Base-by-base conservation (phyloP, 2,113 vertebrate genomes). In the Muntiacus muntjak region DNA sequence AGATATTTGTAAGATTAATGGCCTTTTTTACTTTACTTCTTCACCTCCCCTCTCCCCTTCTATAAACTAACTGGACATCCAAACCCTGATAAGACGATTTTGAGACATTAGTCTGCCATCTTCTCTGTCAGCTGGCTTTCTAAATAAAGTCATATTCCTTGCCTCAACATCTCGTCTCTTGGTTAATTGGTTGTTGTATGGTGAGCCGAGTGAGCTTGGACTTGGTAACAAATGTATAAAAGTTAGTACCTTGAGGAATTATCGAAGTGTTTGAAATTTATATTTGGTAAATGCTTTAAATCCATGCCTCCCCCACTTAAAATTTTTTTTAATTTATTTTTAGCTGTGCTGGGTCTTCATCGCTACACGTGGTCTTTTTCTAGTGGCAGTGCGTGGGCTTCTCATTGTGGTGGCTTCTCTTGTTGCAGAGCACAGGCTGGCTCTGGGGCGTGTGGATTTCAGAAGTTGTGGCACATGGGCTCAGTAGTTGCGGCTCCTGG, bases 211-310 rank as follows among this genome's bases (percentile, higher is more conserved):
- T 74, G 21, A 74, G 5, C 36, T 74, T 74, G 67, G 33, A 74
- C n/a, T 74, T 74, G 67, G n/a, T 74, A 74, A 74, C n/a, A 74
- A 82, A 94, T 64, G 30, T 76, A 55, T 79, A 84, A 9, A 43
- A 79, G 78, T 64, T 55, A 88, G 88, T 58, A 54, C 33, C 47
- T 91, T 82, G 74, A 36, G 64, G 87, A 83, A 82, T 95, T 91
- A 76, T 57, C 14, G 33, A 95, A 83, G n/a, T 30, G 13, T 50
- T 94, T 93, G 54, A 89, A 87, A 81, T 87, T 90, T 91, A 87
- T 82, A 82, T 87, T 93, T 95, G 87, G 87, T 40, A 88, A 88
- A 58, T 67, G 30, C 62, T 78, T 96, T 60, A 60, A 86, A 89
- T 89, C 23, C 10, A 40, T 45, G 40, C 36, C 57, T 36, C 7